A percentile compares a stretch with the other conserved stretches of the same genome.
phyloP scores from a whole-genome alignment of 2,113 vertebrate genomes.

The human region GRCh38 chr18:42976001-42976500 shows the following conservation, averaged over 20 bases:
- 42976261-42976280: neutral
- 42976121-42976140: neutral
- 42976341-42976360: neutral
- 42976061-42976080: neutral
- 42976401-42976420: neutral
- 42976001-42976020: neutral
- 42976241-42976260: neutral
- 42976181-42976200: neutral
- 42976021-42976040: neutral
- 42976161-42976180: neutral
- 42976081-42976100: neutral
- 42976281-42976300: neutral
- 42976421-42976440: neutral
- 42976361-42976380: neutral
- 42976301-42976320: neutral
- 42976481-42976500: neutral
- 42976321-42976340: neutral
- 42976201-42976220: neutral
- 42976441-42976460: neutral
- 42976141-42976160: neutral
- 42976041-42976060: neutral
- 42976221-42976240: neutral
- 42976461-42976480: neutral
- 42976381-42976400: neutral
- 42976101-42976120: neutral